phyloP scores from a whole-genome alignment of 2,113 vertebrate genomes.

The Gallinago undulata region DNA sequence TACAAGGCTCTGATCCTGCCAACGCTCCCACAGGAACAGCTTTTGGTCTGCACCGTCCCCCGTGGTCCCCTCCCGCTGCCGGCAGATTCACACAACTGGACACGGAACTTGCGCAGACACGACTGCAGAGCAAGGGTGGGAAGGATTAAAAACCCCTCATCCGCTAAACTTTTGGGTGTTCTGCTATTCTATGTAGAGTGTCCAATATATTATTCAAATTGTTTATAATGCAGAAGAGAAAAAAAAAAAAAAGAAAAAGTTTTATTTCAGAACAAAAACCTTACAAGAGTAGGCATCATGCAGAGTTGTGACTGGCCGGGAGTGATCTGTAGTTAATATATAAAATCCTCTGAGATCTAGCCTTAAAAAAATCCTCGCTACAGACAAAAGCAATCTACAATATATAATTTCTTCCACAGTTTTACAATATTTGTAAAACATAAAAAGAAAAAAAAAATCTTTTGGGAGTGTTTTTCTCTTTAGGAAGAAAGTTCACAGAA shows the following conservation, averaged over 20 bases:
- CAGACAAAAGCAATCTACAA: background rate
- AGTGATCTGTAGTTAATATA: background rate
- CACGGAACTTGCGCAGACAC: background rate
- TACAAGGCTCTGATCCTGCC: background rate
- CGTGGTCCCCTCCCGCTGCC: background rate
- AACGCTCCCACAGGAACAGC: background rate
- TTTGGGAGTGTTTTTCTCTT: background rate
- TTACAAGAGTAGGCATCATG: background rate
- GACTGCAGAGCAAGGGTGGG: background rate
- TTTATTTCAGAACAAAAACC: background rate
- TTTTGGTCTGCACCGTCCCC: background rate
- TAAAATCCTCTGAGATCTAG: background rate
- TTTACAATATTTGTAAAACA: background rate
- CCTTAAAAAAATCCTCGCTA: background rate
- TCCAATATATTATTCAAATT: background rate
- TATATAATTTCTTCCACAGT: background rate
- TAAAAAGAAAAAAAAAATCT: background rate
- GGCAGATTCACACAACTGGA: background rate
- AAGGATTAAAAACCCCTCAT: background rate
- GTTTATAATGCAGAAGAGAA: background rate
- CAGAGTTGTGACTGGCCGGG: background rate
- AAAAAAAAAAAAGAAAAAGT: background rate
- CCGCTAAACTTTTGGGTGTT: background rate
- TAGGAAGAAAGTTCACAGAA: background rate
- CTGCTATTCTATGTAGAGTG: rapidly evolving